A percentile compares a stretch with the other conserved stretches of the same genome.
Evolutionary conservation across 2,797 vertebrate genomes (phyloP).

Genomic region (Eulemur rubriventer): DNA sequence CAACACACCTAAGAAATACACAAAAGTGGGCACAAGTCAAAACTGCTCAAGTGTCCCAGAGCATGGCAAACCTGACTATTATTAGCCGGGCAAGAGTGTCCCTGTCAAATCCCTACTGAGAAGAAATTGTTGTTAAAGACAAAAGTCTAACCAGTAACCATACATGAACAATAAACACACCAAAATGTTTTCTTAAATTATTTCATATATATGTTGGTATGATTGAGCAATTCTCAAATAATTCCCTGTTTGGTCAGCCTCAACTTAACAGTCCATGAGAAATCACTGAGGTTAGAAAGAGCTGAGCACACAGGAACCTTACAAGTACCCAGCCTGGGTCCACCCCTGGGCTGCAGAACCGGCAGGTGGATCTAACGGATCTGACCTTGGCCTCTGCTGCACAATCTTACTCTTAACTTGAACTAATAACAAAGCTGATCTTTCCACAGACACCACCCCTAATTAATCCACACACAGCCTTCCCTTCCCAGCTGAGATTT

Average conservation of each 20-base stretch:
- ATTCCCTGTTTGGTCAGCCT: not conserved
- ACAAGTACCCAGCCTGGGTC: not conserved
- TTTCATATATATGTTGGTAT: not conserved
- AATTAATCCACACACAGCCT: not conserved
- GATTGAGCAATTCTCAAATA: not conserved
- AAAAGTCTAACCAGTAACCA: not conserved
- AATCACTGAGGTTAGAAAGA: not conserved
- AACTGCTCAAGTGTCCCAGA: not conserved
- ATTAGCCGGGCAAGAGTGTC: not conserved
- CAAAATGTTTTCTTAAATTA: not conserved
- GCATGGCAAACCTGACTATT: not conserved
- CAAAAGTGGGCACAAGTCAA: not conserved
- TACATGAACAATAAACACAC: not conserved
- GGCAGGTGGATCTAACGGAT: no score
- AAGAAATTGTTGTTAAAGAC: not conserved
- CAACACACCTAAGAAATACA: not conserved
- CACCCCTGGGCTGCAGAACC: not conserved
- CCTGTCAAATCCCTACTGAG: not conserved
- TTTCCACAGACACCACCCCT: not conserved
- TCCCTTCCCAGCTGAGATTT: not conserved
- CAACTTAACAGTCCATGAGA: not conserved
- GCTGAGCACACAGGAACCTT: no score
- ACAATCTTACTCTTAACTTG: not conserved
- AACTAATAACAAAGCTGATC: not conserved
- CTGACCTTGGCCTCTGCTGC: not conserved